Base-by-base conservation (phyloP, 2,888 invertebrate genomes). In the Glyphotaelius pellucidus region DNA sequence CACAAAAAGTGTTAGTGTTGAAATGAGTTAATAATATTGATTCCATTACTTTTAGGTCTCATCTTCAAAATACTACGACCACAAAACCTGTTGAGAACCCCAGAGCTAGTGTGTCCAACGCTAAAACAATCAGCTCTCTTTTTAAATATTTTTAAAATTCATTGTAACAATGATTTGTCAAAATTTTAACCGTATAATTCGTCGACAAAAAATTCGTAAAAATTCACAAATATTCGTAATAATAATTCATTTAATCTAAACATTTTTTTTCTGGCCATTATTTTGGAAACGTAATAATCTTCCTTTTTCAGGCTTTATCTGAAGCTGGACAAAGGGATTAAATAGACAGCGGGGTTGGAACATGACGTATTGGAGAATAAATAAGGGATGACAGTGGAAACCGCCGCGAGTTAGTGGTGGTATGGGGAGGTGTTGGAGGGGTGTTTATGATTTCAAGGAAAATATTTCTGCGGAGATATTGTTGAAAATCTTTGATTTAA, bases 281-380 rank as follows among this genome's bases (percentile, higher is more conserved):
- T 83, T 84, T 83, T 47, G 67, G 84, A 35, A 42, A 35, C 52
- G 25, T n/a, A 81, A 32, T 81, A 81, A 81, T 81, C 81, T 81
- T 32, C 4, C 32, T 15, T 32, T 81, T 81, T 81, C 81, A 81
- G 32, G 81, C 30, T 81, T 81, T 81, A 32, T 81, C 14, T 19
- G 81, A 15, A 81, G 81, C 86, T 35, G 86, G 42, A 35, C 86
- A 86, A 86, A 30, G 38, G 86, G 86, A 86, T 86, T 86, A 86
- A 30, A 42, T 19, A 42, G 42, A 47, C 86, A 47, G 47, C n/a
- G n/a, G 47, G 87, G 85, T 42, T 52, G 38, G 90, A 25, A 85
- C 85, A 85, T 91, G 89, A 92, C 91, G 92, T 80, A 93, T 93
- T 93, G 93, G 90, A 79, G 90, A 83, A 52, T 89, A 93, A 92